phyloP scores from a whole-genome alignment of 2,888 invertebrate genomes.

The Machimus rusticus region DNA sequence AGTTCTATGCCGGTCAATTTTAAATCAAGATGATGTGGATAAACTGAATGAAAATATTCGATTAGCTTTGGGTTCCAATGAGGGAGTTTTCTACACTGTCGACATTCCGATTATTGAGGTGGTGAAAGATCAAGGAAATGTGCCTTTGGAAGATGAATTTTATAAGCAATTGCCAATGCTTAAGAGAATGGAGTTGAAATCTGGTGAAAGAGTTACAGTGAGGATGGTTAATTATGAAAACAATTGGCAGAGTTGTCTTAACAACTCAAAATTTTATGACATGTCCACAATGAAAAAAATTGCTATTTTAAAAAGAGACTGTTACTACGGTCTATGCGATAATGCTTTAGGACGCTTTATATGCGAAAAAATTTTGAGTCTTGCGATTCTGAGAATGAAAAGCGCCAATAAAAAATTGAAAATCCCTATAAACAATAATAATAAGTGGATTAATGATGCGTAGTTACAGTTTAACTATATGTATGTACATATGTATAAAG shows the following conservation, averaged over 20 bases:
- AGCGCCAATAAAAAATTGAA: not conserved
- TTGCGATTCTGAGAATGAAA: not conserved
- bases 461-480: not conserved
- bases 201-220: not conserved
- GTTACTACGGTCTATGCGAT: not conserved
- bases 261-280: conserved; percentile 43
- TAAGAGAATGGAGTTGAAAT: not conserved
- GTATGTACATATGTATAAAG: too few species aligned
- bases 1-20: conserved; percentile 40
- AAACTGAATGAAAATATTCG: not conserved
- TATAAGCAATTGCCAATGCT: not conserved
- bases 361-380: not conserved
- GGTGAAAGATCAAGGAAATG: not conserved
- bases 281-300: not conserved
- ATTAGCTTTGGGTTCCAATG: not conserved
- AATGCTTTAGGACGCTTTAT: not conserved
- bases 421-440: not conserved
- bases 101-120: conserved; percentile 38
- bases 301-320: not conserved
- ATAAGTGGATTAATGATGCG: not conserved
- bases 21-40: conserved; percentile 44
- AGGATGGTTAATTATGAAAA: conserved; percentile 38
- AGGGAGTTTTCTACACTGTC: not conserved
- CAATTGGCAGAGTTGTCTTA: conserved; percentile 40
- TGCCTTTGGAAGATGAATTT: not conserved